These are phyloP conservation scores for Troilus luridus DNA, from an alignment of 2,888 invertebrate genomes.

Conservation along the genomic window DNA sequence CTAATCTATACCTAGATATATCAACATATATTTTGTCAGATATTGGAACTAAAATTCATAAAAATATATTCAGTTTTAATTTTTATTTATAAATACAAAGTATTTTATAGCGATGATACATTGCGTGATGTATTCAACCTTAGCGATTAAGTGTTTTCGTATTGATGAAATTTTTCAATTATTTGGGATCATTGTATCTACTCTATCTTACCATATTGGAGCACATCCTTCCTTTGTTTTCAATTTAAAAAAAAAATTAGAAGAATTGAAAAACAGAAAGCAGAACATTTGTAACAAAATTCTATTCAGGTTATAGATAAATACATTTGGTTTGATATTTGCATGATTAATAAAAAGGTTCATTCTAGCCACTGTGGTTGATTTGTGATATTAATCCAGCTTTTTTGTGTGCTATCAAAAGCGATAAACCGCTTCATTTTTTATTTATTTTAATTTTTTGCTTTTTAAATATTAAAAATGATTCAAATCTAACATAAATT, in stretches of 20 bases:
- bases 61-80: background rate
- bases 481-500: background rate
- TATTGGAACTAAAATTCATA: background rate
- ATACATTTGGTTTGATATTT: background rate
- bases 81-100: too few species aligned
- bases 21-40: background rate
- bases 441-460: too few species aligned
- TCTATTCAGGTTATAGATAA: background rate
- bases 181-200: background rate
- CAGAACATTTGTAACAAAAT: background rate
- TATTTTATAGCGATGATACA: background rate
- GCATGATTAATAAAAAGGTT: background rate
- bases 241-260: background rate
- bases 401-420: background rate
- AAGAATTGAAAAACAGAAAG: too few species aligned
- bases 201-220: background rate
- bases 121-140: background rate
- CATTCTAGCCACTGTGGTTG: background rate
- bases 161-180: background rate
- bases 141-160: background rate
- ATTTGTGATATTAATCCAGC: constrained; percentile 6
- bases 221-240: background rate
- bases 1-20: background rate
- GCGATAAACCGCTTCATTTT: constrained; percentile 23
- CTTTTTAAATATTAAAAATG: background rate